Evolutionary conservation across 1,140 invertebrate species (phyloP), one percentile per base, ranked within the genome.

Genomic region (Bursaphelenchus mucronatus): DNA sequence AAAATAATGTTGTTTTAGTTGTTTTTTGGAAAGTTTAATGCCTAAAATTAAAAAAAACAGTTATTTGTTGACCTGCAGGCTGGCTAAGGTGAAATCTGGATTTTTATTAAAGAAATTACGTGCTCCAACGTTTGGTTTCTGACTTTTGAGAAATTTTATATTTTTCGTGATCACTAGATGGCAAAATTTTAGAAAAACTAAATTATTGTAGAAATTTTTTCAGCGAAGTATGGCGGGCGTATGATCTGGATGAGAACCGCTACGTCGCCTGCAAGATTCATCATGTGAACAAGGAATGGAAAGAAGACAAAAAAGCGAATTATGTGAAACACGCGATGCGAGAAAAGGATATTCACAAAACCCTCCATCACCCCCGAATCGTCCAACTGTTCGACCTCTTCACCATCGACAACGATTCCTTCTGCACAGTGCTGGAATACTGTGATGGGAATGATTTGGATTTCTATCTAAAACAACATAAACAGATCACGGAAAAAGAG

Each of bases 231-330:
- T 76, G 82, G 51, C 74, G 87, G 85, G 95, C 93, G 71, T 98
- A 97, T 87, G 95, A 98, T 85, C 70, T 87, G 77, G 93, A 95
- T 82, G 94, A 98, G 84, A 94, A 98, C 84, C 87, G 93, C 71
- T 97, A 97, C 85, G 95, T 97, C 61, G 95, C 95, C 66, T 98
- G 95, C 86, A 99, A 99, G 86, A 95, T 99, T 76, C 95, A 98
- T 84, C 94, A 98, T 87, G 87, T 98, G 69, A 98, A 97, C 84
- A 96, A 97, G 87, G 64, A 72, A 86, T 99, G 95, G 95, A 97
- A 97, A 85, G 94, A 98, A 85, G 94, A 98, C 84, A 98, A 98
- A 54, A 76, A 76, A 46, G 94, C 94, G 81, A 98, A 98, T 87
- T 99, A 99, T 87, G 97, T 99, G 83, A 97, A 97, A 91, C 95